Evolutionary conservation across 2,888 invertebrate genomes (phyloP).

Genomic region (Ganaspis brasiliensis): DNA sequence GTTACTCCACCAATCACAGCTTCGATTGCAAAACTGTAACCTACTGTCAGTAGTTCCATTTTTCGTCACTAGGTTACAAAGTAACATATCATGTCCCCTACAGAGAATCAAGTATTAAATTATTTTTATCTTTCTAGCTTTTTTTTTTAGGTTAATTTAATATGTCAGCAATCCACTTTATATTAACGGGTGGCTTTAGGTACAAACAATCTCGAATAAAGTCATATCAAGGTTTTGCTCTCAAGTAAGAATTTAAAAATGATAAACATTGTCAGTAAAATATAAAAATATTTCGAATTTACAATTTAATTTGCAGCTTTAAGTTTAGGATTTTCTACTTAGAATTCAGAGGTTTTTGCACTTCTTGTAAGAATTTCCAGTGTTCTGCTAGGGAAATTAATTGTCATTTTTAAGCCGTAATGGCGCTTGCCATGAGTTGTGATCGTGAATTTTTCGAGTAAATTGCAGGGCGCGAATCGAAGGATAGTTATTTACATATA

Average conservation of each 20-base stretch:
- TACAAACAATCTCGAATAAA: constrained; percentile 38
- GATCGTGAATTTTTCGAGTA: neutral
- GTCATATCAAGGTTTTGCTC: constrained; percentile 35
- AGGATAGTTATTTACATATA: constrained; percentile 3
- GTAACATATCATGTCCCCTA: no score
- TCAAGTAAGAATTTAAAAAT: constrained; percentile 3
- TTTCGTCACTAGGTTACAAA: no score
- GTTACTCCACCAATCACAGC: no score
- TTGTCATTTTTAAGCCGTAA: neutral
- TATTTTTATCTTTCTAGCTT: no score
- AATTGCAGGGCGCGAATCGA: constrained; percentile 1
- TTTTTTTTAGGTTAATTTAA: neutral
- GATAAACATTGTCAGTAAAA: constrained; percentile 9
- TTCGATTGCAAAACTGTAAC: no score
- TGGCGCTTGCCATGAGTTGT: neutral
- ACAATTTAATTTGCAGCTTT: neutral
- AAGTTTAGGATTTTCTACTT: neutral
- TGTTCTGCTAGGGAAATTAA: neutral
- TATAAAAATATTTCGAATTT: neutral
- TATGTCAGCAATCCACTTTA: neutral
- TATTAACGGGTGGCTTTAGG: constrained; percentile 11
- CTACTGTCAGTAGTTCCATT: no score
- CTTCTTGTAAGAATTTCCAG: constrained; percentile 10
- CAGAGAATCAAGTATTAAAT: no score
- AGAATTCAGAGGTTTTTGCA: constrained; percentile 3